phyloP scores from a whole-genome alignment of 2,113 vertebrate species.

The Dendropsophus ebraccatus region DNA sequence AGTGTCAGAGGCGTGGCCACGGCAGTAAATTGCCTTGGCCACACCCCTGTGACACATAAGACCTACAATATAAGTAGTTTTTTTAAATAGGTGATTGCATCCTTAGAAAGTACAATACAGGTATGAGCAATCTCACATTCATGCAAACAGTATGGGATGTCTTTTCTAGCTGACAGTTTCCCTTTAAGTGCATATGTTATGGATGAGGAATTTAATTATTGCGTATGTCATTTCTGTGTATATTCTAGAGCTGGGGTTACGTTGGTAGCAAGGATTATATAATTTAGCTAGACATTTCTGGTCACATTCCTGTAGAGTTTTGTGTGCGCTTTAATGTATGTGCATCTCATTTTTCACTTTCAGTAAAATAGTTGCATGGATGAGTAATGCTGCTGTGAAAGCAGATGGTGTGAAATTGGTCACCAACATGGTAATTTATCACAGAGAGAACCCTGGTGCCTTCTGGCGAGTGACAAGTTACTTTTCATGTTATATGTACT shows the following conservation, averaged over 20 bases:
- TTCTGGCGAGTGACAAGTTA: slow-evolving; percentile 25
- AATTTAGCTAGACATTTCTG: background rate
- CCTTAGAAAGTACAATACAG: too few relatives aligned
- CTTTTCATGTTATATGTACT: slow-evolving; percentile 47
- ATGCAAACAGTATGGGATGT: too few relatives aligned
- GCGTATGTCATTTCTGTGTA: too few relatives aligned
- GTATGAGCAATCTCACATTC: too few relatives aligned
- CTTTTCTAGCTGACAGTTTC: too few relatives aligned
- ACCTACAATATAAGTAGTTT: too few relatives aligned
- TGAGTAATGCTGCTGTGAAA: slow-evolving; percentile 39
- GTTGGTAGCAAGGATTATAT: background rate
- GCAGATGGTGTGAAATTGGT: slow-evolving; percentile 55
- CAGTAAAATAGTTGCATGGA: background rate
- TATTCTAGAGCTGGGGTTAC: background rate
- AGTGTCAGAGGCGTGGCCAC: too few relatives aligned
- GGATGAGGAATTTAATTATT: too few relatives aligned
- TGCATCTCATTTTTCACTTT: slow-evolving; percentile 11
- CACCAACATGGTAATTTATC: slow-evolving; percentile 53
- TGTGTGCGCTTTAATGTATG: background rate
- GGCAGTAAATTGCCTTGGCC: too few relatives aligned
- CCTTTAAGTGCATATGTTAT: too few relatives aligned
- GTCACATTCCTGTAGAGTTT: background rate
- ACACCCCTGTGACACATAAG: too few relatives aligned
- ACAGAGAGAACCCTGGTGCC: slow-evolving; percentile 1
- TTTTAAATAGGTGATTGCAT: too few relatives aligned